Evolutionary conservation across 2,113 vertebrate genomes (phyloP).

Genomic region (Micromys minutus): DNA sequence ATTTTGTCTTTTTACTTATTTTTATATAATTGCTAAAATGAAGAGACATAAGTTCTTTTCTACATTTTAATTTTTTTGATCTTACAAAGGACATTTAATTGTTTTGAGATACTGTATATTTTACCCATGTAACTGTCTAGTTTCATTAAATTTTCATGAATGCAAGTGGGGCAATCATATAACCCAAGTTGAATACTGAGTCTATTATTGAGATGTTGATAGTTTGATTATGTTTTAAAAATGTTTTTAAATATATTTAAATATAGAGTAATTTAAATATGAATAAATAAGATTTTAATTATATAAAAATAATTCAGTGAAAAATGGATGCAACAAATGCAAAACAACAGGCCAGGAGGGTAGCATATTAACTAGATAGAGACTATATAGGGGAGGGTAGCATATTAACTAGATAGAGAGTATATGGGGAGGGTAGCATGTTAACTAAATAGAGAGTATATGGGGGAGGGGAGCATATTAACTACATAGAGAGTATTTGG

Average conservation of each 20-base stretch:
- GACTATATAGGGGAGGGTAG: too few relatives aligned
- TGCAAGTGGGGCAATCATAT: neutral
- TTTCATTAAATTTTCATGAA: constrained; percentile 41
- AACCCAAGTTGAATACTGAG: neutral
- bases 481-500: too few relatives aligned
- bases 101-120: neutral
- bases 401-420: neutral
- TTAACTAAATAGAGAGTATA: neutral
- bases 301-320: neutral
- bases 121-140: neutral
- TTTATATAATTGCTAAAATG: constrained; percentile 1
- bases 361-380: neutral
- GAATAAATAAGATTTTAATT: neutral
- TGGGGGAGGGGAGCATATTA: neutral
- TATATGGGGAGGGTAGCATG: neutral
- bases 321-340: neutral
- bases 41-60: neutral
- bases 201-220: neutral
- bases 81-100: constrained; percentile 5
- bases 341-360: neutral
- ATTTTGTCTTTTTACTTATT: constrained; percentile 12
- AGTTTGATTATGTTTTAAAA: constrained; percentile 28
- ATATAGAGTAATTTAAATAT: neutral
- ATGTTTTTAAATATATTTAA: neutral
- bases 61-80: constrained; percentile 2